Conservation (phyloP, 1,140 invertebrate genomes). For the Drosophila guanche region DNA sequence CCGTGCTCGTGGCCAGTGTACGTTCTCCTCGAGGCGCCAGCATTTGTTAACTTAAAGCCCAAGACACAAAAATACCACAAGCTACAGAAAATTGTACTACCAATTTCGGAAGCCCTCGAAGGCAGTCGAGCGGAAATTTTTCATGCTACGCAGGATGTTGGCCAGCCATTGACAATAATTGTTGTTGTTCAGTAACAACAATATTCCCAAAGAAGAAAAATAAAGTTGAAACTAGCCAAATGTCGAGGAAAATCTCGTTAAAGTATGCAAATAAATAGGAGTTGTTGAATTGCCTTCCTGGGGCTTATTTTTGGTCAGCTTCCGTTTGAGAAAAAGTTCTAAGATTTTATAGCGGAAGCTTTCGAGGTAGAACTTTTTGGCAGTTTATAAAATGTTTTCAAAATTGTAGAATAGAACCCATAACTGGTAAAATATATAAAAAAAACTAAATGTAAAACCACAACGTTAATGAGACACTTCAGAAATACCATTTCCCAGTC, state of each 20-base stretch:
- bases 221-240: conserved; percentile 27
- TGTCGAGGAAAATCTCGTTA: conserved; percentile 37
- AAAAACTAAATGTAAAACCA: no score
- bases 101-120: conserved; percentile 41
- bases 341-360: conserved; percentile 3
- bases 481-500: no score
- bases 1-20: no score
- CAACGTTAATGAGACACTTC: no score
- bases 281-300: conserved; percentile 30
- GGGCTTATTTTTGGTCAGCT: conserved; percentile 4
- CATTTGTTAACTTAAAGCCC: conserved; percentile 30
- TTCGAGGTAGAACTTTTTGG: not conserved
- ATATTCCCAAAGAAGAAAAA: conserved; percentile 6
- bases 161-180: conserved; percentile 69
- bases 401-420: not conserved
- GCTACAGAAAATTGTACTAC: conserved; percentile 45
- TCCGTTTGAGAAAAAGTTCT: conserved; percentile 14
- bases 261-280: conserved; percentile 49
- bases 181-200: conserved; percentile 37
- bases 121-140: conserved; percentile 54
- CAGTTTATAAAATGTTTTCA: not conserved
- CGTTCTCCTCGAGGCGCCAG: no score
- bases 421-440: no score
- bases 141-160: conserved; percentile 46
- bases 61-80: conserved; percentile 40